A percentile compares a stretch with the other conserved stretches of the same genome.
Evolutionary conservation across 1,140 invertebrate genomes (phyloP).

Genomic region (Drosophila azteca): DNA sequence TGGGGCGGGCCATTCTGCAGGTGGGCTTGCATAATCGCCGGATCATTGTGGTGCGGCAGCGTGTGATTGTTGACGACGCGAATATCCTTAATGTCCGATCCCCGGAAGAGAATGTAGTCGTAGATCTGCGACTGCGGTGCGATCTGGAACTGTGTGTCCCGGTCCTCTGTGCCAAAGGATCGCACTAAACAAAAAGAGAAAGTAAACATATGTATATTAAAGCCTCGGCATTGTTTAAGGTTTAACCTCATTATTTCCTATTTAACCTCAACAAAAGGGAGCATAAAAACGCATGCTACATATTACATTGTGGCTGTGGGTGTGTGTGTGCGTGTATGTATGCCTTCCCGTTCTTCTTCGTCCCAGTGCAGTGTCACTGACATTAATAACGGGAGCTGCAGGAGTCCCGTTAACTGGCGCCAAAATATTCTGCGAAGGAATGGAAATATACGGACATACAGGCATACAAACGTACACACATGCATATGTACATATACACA

Average conservation of each 20-base stretch:
- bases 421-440: slow-evolving; percentile 28
- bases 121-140: slow-evolving; percentile 98
- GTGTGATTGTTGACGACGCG: slow-evolving; percentile 93
- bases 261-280: slow-evolving; percentile 60
- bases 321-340: slow-evolving; percentile 33
- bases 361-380: slow-evolving; percentile 34
- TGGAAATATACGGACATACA: too few species aligned
- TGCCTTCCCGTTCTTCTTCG: slow-evolving; percentile 24
- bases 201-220: slow-evolving; percentile 2
- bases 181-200: slow-evolving; percentile 88
- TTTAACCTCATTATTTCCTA: slow-evolving; percentile 36
- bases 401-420: slow-evolving; percentile 57
- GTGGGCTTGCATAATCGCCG: slow-evolving; percentile 96
- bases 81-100: slow-evolving; percentile 99
- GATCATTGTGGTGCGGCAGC: slow-evolving; percentile 92
- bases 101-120: slow-evolving; percentile 99
- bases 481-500: neutral
- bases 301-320: slow-evolving; percentile 14
- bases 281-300: slow-evolving; percentile 33
- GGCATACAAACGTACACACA: neutral
- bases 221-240: slow-evolving; percentile 30
- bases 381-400: slow-evolving; percentile 39
- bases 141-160: slow-evolving; percentile 96
- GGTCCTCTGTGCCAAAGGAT: slow-evolving; percentile 99
- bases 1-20: slow-evolving; percentile 86